phyloP scores from a whole-genome alignment of 2,888 invertebrate genomes.

The Fissipunctia ypsillon region DNA sequence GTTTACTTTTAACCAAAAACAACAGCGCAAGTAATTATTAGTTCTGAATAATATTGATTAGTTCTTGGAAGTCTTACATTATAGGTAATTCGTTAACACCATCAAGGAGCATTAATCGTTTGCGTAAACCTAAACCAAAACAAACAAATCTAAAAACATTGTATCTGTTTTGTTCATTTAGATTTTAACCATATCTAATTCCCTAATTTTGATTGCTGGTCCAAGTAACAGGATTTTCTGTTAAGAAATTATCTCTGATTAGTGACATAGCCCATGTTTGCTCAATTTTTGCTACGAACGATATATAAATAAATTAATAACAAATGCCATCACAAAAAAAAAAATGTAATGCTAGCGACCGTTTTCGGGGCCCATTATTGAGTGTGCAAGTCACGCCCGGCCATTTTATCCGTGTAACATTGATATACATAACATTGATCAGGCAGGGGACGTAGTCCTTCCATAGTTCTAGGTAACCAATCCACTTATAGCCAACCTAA shows the following conservation, averaged over 20 bases:
- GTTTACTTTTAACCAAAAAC: constrained; percentile 8
- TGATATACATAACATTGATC: no score
- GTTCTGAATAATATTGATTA: constrained; percentile 11
- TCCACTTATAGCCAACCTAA: no score
- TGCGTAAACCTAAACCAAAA: not conserved
- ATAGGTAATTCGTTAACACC: not conserved
- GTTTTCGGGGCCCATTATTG: no score
- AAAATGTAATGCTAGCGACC: no score
- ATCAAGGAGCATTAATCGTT: not conserved
- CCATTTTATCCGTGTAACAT: no score
- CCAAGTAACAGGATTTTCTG: not conserved
- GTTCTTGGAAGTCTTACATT: constrained; percentile 1
- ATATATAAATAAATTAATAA: not conserved
- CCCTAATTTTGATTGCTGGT: not conserved
- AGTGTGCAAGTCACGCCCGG: no score
- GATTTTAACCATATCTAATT: not conserved
- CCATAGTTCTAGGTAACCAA: no score
- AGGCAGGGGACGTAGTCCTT: no score
- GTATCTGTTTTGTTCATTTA: not conserved
- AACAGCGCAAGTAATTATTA: constrained; percentile 7
- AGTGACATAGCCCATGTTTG: not conserved
- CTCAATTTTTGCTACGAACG: not conserved
- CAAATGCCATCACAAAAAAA: not conserved
- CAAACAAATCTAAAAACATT: not conserved
- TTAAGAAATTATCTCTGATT: not conserved